phyloP scores from a whole-genome alignment of 2,888 invertebrate species.

The Hypercompe scribonia region DNA sequence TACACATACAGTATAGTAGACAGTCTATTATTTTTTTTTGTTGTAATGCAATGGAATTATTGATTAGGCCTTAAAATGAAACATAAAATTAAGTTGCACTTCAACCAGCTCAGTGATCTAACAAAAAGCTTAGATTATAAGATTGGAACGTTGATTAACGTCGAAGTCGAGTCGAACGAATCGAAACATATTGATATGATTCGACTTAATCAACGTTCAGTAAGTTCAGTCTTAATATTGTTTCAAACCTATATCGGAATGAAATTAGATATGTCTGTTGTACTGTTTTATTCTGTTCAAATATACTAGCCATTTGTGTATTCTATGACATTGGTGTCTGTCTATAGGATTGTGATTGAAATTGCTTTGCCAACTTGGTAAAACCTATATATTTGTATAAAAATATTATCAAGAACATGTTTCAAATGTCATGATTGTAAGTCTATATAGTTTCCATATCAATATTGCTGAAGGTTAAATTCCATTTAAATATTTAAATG shows the following conservation, averaged over 20 bases:
- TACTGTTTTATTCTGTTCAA: slow-evolving; percentile 17
- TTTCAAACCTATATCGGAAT: slow-evolving; percentile 37
- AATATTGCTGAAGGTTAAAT: background rate
- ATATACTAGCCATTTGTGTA: background rate
- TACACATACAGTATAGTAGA: slow-evolving; percentile 28
- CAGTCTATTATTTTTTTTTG: slow-evolving; percentile 3
- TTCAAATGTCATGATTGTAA: background rate
- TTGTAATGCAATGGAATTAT: background rate
- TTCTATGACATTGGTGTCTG: background rate
- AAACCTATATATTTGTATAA: slow-evolving; percentile 21
- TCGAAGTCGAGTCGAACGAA: too few species aligned
- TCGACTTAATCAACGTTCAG: too few species aligned
- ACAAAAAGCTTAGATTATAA: background rate
- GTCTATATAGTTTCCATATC: slow-evolving; percentile 15
- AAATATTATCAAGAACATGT: slow-evolving; percentile 6
- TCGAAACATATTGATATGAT: slow-evolving; percentile 30
- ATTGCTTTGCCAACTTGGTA: slow-evolving; percentile 6
- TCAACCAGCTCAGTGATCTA: background rate
- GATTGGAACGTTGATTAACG: background rate
- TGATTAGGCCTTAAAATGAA: too few species aligned
- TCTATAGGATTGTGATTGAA: slow-evolving; percentile 12
- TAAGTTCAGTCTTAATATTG: too few species aligned
- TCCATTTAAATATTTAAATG: background rate
- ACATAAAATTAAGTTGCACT: background rate
- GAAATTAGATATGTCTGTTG: slow-evolving; percentile 35